These are phyloP conservation scores for Ostrea edulis DNA, from an alignment of 1,140 invertebrate genomes.

Conservation along the genomic window DNA sequence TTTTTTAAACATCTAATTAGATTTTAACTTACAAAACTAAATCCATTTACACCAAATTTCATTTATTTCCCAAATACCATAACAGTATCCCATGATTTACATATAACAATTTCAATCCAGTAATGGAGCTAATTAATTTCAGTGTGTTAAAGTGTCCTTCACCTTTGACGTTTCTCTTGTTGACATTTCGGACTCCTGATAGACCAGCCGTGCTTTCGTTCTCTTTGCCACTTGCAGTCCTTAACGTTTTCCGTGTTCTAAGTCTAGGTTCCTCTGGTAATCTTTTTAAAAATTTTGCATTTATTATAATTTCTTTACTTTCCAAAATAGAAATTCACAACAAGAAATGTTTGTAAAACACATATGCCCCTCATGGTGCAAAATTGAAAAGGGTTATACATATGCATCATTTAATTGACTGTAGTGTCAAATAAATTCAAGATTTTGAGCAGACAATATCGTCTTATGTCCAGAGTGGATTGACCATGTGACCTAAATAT, in stretches of 20 bases:
- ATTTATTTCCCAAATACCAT: not conserved
- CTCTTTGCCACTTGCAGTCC: not conserved
- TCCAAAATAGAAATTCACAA: not conserved
- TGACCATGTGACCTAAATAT: no score
- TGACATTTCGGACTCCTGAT: not conserved
- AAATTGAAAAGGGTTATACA: no score
- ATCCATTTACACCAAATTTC: not conserved
- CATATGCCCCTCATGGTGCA: no score
- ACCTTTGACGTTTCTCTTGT: slow-evolving; percentile 20
- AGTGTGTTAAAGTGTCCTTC: not conserved
- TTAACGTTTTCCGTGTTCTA: not conserved
- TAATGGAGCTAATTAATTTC: no score
- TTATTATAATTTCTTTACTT: slow-evolving; percentile 39
- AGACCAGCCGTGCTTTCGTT: not conserved
- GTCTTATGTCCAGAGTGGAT: no score
- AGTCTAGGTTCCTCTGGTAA: not conserved
- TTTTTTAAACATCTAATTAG: not conserved
- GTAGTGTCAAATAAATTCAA: no score
- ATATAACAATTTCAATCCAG: not conserved
- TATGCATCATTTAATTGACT: no score
- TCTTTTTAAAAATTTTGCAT: not conserved
- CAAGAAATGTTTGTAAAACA: no score
- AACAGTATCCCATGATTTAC: not conserved
- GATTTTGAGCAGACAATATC: no score
- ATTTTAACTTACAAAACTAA: not conserved